Base-by-base conservation (phyloP, 2,888 invertebrate genomes). In the Nebria salina region DNA sequence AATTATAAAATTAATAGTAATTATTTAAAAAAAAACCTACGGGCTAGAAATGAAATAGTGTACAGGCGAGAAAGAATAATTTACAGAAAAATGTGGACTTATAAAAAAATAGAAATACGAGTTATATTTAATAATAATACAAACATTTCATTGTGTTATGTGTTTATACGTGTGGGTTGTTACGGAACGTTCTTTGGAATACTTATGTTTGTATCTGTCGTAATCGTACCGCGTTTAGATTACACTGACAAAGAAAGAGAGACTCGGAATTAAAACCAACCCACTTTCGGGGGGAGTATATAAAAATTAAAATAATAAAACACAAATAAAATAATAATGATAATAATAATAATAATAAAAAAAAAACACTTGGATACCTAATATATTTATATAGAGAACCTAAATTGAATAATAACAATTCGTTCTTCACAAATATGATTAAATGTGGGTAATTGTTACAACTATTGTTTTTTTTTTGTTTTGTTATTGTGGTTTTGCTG, bases 381-480 rank as follows among this genome's bases (percentile, higher is more conserved):
- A 54, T 54, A 34, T 34, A 54, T 54, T 54, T 54, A 54, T 54
- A 54, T 54, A 54, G 54, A 54, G 7, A 81, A 81, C 42, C 81
- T 81, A 81, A 81, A 41, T 76, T 43, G 54, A 54, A 54, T 54
- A 76, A 76, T 81, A 81, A 83, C 82, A 70, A 82, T 83, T 82
- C 83, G 72, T 86, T 87, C 87, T 87, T 88, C 88, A 88, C 87
- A 87, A 88, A 87, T 87, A 88, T 86, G 88, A 86, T 88, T 87
- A 85, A 88, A 88, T 89, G 89, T 89, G 89, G 89, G 88, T 85
- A 88, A 88, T 86, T 86, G 85, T 86, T 88, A 70, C 70, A 70
- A 25, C 43, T 73, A 81, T 73, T 81, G 77, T 73, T 76, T 79
- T 54, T 54, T 42, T 70, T 73, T 73, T 64, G 54, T 15, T 82